phyloP scores from a whole-genome alignment of 2,797 vertebrate genomes.

The Sebastolobus altivelis region DNA sequence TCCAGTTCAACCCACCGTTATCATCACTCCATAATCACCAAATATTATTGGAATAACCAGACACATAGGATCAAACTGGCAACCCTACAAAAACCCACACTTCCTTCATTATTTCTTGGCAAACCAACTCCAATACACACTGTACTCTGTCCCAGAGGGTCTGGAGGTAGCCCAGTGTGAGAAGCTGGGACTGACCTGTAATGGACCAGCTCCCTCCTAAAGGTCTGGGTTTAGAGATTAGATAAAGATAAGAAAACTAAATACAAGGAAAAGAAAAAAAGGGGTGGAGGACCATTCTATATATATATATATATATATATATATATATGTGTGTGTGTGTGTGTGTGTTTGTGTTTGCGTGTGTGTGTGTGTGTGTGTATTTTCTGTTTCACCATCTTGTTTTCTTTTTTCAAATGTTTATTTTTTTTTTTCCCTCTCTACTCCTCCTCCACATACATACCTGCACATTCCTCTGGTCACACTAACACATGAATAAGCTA shows the following conservation, averaged over 20 bases:
- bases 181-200: neutral
- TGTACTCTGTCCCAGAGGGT: neutral
- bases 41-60: neutral
- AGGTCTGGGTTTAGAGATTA: neutral
- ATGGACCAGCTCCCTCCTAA: neutral
- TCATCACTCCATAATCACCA: neutral
- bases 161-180: neutral
- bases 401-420: neutral
- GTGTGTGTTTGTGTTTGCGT: too few relatives aligned
- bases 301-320: neutral
- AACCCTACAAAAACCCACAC: neutral
- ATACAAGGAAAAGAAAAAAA: neutral
- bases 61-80: neutral
- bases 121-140: neutral
- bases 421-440: neutral
- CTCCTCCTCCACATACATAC: neutral
- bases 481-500: neutral
- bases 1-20: neutral
- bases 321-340: neutral
- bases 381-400: neutral
- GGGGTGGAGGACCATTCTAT: neutral
- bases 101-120: neutral
- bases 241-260: conserved; percentile 1
- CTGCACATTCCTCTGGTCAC: neutral
- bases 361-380: too few relatives aligned